Evolutionary conservation across 2,888 invertebrate species (phyloP), one percentile per base, ranked within the genome.

Genomic region (Caenorhabditis angaria): DNA sequence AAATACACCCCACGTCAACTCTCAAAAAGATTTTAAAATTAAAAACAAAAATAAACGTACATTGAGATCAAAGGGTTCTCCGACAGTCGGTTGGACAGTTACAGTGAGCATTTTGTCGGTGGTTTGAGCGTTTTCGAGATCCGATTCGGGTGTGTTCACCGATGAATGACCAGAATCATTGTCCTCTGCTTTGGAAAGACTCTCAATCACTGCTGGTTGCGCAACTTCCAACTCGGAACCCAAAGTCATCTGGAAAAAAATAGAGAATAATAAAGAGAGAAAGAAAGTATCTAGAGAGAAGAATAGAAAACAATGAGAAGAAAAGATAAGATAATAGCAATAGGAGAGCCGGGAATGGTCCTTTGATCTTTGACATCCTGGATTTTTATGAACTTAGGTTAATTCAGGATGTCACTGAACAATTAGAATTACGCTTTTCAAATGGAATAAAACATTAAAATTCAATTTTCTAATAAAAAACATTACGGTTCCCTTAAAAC

Each of bases 51-150:
- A 1, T 0, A 54, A 14, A 58, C 67, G 56, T 32, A 76, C 76
- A 61, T 73, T 70, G 48, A 76, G 61, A 28, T 73, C 77, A 63
- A 77, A 77, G 24, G 73, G 28, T 28, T 77, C 77, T 6, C 73
- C 77, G n/a, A 62, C 60, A n/a, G 70, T 60, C 50, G 77, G 77
- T 27, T 68, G 65, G 35, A 77, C 74, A 12, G 67, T 74, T 35
- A 77, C 59, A 50, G 70, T 77, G 57, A 74, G 65, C 1, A 68
- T 54, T 53, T 65, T 70, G 53, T 77, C 77, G n/a, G 27, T n/a
- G n/a, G 24, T n/a, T 20, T 60, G 27, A n/a, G 41, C n/a, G 1
- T 60, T 32, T 5, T 59, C 54, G 3, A 22, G 2, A 54, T 47
- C 55, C 20, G 59, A 27, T 27, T 70, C 70, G 29, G 70, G 65